Evolutionary conservation across 2,888 invertebrate species (phyloP).

Genomic region (Mythimna ferrago): DNA sequence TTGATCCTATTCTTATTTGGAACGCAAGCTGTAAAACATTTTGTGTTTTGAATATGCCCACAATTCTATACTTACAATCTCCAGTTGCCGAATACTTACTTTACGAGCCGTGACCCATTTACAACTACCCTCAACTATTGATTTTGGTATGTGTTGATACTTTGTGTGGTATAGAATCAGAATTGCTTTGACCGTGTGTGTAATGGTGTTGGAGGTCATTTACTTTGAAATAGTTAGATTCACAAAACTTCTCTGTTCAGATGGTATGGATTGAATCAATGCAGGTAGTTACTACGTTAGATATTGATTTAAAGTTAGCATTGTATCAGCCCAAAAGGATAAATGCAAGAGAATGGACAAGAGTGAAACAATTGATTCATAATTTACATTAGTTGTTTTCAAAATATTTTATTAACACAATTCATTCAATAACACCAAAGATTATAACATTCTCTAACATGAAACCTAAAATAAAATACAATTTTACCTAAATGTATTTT

Average conservation of each 20-base stretch:
- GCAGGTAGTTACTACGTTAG: not conserved
- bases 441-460: conserved; percentile 91
- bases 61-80: not conserved
- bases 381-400: conserved; percentile 88
- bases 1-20: no score
- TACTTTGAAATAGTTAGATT: conserved; percentile 23
- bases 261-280: not conserved
- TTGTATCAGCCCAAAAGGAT: conserved; percentile 27
- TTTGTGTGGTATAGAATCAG: not conserved
- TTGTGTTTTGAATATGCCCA: no score
- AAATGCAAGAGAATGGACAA: conserved; percentile 50
- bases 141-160: not conserved
- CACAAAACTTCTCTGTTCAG: not conserved
- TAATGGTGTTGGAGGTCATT: not conserved
- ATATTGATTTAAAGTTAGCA: conserved; percentile 35
- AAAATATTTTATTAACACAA: conserved; percentile 92
- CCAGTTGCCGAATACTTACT: not conserved
- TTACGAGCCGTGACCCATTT: not conserved
- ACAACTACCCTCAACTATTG: not conserved
- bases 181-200: not conserved
- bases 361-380: conserved; percentile 84
- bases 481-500: conserved; percentile 88
- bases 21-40: no score
- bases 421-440: conserved; percentile 92
- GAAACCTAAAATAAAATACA: conserved; percentile 91